Evolutionary conservation across 2,113 vertebrate genomes (phyloP).

Genomic region (Mystacornis crossleyi): DNA sequence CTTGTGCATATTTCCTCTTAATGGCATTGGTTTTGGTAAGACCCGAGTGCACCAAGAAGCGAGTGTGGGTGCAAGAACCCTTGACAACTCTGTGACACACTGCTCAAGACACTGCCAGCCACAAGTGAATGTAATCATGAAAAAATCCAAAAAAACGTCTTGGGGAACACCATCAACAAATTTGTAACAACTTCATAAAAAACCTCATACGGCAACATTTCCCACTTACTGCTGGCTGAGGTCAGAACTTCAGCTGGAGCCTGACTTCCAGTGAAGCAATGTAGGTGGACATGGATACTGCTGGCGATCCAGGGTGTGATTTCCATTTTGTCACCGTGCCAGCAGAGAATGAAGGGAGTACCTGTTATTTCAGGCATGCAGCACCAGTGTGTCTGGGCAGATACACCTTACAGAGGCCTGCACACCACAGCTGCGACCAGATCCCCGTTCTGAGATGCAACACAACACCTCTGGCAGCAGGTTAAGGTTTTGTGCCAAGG

Average conservation of each 20-base stretch:
- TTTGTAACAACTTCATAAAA: background rate
- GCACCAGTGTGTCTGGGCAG: background rate
- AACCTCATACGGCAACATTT: background rate
- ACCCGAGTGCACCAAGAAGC: background rate
- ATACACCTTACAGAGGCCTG: background rate
- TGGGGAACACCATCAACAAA: background rate
- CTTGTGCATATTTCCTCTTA: background rate
- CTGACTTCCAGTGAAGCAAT: background rate
- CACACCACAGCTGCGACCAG: background rate
- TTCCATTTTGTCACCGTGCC: background rate
- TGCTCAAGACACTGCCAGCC: background rate
- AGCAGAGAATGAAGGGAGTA: background rate
- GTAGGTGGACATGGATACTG: accelerated
- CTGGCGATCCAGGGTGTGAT: accelerated
- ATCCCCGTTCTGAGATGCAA: background rate
- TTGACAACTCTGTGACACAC: background rate
- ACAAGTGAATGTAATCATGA: background rate
- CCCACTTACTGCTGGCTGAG: background rate
- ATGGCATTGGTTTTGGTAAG: background rate
- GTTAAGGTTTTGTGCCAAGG: background rate
- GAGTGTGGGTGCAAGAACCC: background rate
- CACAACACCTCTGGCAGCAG: accelerated
- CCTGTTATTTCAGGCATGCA: background rate
- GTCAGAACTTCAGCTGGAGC: background rate
- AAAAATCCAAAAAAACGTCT: background rate